Evolutionary conservation across 2,888 invertebrate genomes (phyloP), one percentile per base, ranked within the genome.

Genomic region (Sinodicranocentrus sp.): DNA sequence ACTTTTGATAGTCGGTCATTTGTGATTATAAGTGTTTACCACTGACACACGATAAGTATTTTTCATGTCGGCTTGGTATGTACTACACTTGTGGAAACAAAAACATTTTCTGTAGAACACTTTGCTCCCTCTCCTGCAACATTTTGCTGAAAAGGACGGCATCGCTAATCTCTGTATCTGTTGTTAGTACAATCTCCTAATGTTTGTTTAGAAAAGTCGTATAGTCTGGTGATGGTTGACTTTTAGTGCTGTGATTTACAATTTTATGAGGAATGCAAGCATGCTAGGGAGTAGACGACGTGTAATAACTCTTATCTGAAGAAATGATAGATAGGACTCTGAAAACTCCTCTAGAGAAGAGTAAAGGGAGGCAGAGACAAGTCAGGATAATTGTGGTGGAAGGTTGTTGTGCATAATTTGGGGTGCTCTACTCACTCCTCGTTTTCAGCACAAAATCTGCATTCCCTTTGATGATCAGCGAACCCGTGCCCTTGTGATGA

Each of bases 221-320:
- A 5, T 39, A 19, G 59, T 21, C 23, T 43, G 68, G 63, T 65
- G 52, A 68, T 39, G 63, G 61, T 61, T 82, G 82, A 82, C 82
- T 8, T 82, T 82, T 75, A 82, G 44, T 68, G 39, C 75, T 52
- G 57, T 63, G 70, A 76, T 76, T 82, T 82, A 82, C 82, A 63
- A 82, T 68, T 82, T 76, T 70, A 75, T 82, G 68, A 73, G 67
- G 52, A 67, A 43, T 17, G 8, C 28, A 19, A 39, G 39, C 52
- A 52, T 52, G 52, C 10, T 57, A 6, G 8, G 6, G 23, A 8
- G 3, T 25, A 61, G 2, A 33, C 2, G 57, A 33, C 19, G 28
- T 54, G 54, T 48, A 52, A 33, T 71, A 54, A 54, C 33, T 70
- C 54, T 71, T 71, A 54, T 57, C 70, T 6, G 23, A n/a, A 48